Conservation (phyloP, 2,113 vertebrate species). For the Oreotragus oreotragus region DNA sequence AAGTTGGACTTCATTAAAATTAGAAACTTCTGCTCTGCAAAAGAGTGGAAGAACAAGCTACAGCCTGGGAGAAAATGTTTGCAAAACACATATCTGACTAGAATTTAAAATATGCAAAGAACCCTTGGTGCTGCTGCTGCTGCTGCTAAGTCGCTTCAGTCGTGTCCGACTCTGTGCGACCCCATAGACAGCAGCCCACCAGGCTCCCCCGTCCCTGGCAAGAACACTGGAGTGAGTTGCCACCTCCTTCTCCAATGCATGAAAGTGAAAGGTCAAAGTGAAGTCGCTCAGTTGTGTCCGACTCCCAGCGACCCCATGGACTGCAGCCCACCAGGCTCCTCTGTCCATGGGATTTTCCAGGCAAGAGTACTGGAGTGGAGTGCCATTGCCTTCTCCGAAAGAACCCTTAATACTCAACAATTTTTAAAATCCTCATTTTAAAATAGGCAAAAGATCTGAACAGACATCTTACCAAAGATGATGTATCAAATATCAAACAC, state of each 20-base stretch:
- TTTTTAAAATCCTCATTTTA: background rate
- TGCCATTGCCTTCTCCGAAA: background rate
- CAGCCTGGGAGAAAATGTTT: background rate
- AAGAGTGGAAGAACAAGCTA: background rate
- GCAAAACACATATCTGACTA: background rate
- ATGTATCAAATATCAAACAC: background rate
- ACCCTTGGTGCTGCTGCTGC: background rate
- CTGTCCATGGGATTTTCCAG: too few species aligned
- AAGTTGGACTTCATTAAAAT: background rate
- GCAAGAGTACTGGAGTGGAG: too few species aligned
- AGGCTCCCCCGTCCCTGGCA: too few species aligned
- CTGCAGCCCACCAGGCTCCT: too few species aligned
- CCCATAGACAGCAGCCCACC: too few species aligned
- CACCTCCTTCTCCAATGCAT: too few species aligned
- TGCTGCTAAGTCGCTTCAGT: too few species aligned
- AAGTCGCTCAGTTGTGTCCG: fast-evolving
- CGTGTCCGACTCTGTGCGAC: too few species aligned
- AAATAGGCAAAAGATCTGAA: background rate
- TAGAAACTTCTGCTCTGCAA: background rate
- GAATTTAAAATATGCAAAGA: background rate
- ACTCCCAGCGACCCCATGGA: too few species aligned
- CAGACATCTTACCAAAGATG: background rate
- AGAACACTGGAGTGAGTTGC: too few species aligned
- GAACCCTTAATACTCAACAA: background rate
- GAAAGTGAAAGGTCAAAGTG: too few species aligned